phyloP scores from a whole-genome alignment of 2,797 vertebrate species.

The Lepilemur septentrionalis region DNA sequence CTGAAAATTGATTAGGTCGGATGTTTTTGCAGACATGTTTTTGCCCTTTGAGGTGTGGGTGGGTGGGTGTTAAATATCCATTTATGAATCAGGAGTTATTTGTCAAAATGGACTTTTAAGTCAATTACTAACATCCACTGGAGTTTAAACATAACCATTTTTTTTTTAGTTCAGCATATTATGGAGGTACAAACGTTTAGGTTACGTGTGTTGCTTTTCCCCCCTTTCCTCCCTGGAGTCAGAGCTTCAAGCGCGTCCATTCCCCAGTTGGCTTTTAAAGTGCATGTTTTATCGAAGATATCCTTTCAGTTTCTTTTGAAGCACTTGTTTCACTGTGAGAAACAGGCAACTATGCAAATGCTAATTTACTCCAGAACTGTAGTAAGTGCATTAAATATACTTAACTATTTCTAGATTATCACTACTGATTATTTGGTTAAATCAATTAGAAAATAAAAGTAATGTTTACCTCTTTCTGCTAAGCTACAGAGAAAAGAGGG shows the following conservation, averaged over 20 bases:
- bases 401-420: neutral
- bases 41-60: neutral
- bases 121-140: neutral
- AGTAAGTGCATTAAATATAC: neutral
- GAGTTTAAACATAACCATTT: neutral
- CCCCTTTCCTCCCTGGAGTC: no score
- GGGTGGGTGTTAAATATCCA: neutral
- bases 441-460: neutral
- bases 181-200: no score
- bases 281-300: neutral
- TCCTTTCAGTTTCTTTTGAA: neutral
- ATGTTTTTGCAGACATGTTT: neutral
- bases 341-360: neutral
- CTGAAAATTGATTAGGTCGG: slow-evolving; percentile 40
- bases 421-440: neutral
- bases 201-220: no score
- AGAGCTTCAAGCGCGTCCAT: no score
- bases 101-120: neutral
- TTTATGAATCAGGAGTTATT: neutral
- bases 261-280: neutral
- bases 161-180: neutral
- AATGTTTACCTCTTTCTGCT: slow-evolving; percentile 33
- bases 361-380: neutral
- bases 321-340: neutral
- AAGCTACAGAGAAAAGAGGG: neutral